Evolutionary conservation across 2,888 invertebrate species (phyloP).

Genomic region (Plebejus anna): DNA sequence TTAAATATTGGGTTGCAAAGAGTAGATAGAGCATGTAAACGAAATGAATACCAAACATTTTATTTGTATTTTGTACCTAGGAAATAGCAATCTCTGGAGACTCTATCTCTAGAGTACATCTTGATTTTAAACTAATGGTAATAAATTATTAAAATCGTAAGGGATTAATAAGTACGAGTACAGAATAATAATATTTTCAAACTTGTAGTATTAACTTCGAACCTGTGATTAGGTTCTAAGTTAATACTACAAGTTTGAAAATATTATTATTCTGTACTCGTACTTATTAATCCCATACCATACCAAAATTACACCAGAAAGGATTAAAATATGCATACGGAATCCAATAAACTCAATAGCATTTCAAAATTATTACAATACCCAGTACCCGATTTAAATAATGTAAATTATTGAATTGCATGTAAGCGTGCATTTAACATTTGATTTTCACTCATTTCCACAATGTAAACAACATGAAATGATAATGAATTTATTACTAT

Average conservation of each 20-base stretch:
- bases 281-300: too few species aligned
- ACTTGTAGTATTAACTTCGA: too few species aligned
- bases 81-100: neutral
- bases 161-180: too few species aligned
- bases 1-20: constrained; percentile 13
- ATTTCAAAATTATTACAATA: neutral
- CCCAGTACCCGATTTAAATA: neutral
- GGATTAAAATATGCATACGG: neutral
- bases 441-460: neutral
- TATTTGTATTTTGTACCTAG: neutral
- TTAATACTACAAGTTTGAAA: too few species aligned
- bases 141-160: neutral
- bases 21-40: neutral
- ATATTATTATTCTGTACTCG: too few species aligned
- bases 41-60: neutral
- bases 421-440: neutral
- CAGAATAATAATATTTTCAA: too few species aligned
- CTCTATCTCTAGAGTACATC: neutral
- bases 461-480: neutral
- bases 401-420: neutral
- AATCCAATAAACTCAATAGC: neutral
- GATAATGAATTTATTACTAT: neutral
- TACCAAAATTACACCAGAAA: neutral
- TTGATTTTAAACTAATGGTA: neutral
- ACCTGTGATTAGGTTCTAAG: too few species aligned